phyloP scores from a whole-genome alignment of 2,113 vertebrate species.

The Eublepharis macularius region DNA sequence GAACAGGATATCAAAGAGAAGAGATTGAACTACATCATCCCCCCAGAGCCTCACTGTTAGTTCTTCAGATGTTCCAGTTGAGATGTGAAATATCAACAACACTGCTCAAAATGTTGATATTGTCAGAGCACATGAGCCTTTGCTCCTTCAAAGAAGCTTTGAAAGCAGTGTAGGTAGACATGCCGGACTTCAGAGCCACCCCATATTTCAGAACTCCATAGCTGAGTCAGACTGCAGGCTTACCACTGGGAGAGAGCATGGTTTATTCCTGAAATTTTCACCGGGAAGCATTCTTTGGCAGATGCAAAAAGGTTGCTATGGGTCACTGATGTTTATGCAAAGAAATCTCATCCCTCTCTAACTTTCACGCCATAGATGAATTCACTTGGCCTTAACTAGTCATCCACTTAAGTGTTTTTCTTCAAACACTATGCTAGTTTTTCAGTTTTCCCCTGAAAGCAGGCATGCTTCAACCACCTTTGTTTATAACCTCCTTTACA shows the following conservation, averaged over 20 bases:
- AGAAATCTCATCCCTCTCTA: not conserved
- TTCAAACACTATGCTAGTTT: not conserved
- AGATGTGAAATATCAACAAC: not conserved
- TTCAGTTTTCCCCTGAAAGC: not conserved
- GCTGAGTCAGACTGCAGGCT: not conserved
- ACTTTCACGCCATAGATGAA: not conserved
- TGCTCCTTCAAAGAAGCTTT: not conserved
- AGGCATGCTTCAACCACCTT: conserved; percentile 5
- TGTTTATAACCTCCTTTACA: rapidly evolving
- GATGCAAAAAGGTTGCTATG: not conserved
- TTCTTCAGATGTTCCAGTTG: not conserved
- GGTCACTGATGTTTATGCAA: conserved; percentile 21
- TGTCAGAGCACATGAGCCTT: not conserved
- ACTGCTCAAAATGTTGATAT: not conserved
- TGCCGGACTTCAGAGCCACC: not conserved
- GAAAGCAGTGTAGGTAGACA: not conserved
- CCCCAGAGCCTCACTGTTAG: not conserved
- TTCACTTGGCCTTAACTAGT: not conserved
- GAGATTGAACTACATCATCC: not conserved
- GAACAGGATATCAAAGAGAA: not conserved
- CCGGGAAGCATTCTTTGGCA: not conserved
- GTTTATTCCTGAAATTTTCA: not conserved
- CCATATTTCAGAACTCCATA: not conserved
- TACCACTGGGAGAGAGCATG: not conserved
- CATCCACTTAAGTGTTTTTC: not conserved